Evolutionary conservation across 1,140 invertebrate genomes (phyloP).

Genomic region (Calephelis virginiensis): DNA sequence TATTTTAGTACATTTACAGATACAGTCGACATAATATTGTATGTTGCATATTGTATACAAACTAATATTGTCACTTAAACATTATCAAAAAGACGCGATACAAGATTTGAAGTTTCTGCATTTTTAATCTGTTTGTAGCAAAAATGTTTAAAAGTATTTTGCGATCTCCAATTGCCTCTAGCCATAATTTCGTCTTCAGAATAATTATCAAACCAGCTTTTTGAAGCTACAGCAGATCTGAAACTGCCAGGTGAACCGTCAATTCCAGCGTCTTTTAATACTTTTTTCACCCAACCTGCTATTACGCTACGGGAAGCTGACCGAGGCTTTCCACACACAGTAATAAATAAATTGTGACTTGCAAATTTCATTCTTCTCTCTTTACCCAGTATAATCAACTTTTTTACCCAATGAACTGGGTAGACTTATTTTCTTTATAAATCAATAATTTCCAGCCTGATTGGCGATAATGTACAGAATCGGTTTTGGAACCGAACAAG

Average conservation of each 20-base stretch:
- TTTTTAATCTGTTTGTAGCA: too few relatives aligned
- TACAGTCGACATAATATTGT: too few relatives aligned
- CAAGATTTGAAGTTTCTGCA: too few relatives aligned
- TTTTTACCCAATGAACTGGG: slow-evolving; percentile 20
- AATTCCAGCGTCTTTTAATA: slow-evolving; percentile 31
- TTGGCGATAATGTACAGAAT: slow-evolving; percentile 18
- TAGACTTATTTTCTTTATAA: slow-evolving; percentile 7
- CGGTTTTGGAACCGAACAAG: slow-evolving; percentile 25
- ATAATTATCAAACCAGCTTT: slow-evolving; percentile 30
- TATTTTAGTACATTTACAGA: too few relatives aligned
- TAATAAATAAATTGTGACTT: slow-evolving; percentile 28
- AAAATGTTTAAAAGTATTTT: too few relatives aligned
- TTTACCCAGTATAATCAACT: slow-evolving; percentile 7
- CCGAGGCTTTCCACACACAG: slow-evolving; percentile 18
- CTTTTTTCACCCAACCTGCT: slow-evolving; percentile 30
- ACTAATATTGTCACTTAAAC: too few relatives aligned
- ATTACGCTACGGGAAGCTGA: slow-evolving; percentile 32
- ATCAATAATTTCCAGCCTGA: slow-evolving; percentile 23
- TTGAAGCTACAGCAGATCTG: slow-evolving; percentile 32
- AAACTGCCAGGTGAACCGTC: slow-evolving; percentile 25
- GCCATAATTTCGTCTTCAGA: slow-evolving; percentile 32
- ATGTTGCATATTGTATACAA: too few relatives aligned
- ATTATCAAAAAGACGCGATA: too few relatives aligned
- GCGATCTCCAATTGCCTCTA: too few relatives aligned
- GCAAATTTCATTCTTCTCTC: slow-evolving; percentile 13